phyloP scores from a whole-genome alignment of 2,888 invertebrate species.

The Nomada flava region DNA sequence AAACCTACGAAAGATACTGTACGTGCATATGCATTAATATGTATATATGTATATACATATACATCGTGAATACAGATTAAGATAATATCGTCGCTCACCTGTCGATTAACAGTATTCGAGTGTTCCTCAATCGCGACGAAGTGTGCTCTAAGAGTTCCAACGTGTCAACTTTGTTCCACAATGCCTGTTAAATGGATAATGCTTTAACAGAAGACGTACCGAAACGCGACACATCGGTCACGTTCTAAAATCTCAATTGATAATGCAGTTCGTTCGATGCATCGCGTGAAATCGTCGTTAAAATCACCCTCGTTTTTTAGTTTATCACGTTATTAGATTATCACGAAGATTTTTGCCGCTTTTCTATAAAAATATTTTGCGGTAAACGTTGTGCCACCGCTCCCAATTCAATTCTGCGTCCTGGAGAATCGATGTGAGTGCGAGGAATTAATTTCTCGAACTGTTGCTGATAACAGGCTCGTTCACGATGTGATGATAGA shows the following conservation, averaged over 20 bases:
- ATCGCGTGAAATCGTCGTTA: too few relatives aligned
- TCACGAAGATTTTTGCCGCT: neutral
- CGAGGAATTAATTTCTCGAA: neutral
- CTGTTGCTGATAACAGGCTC: constrained; percentile 85
- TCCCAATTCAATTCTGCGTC: neutral
- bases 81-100: constrained; percentile 27
- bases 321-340: neutral
- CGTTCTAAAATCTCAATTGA: neutral
- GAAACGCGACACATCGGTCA: neutral
- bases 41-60: neutral
- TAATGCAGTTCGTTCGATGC: neutral
- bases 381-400: neutral
- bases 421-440: neutral
- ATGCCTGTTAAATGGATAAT: constrained; percentile 46
- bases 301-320: neutral
- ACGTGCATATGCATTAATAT: too few relatives aligned
- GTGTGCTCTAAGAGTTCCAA: constrained; percentile 26
- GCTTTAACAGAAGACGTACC: constrained; percentile 39
- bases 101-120: constrained; percentile 39
- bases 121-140: constrained; percentile 18
- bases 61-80: neutral
- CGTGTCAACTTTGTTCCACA: constrained; percentile 39
- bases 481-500: constrained; percentile 94
- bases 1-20: neutral
- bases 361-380: neutral